Conservation (phyloP, 2,888 invertebrate species). For the Tholera decimalis region DNA sequence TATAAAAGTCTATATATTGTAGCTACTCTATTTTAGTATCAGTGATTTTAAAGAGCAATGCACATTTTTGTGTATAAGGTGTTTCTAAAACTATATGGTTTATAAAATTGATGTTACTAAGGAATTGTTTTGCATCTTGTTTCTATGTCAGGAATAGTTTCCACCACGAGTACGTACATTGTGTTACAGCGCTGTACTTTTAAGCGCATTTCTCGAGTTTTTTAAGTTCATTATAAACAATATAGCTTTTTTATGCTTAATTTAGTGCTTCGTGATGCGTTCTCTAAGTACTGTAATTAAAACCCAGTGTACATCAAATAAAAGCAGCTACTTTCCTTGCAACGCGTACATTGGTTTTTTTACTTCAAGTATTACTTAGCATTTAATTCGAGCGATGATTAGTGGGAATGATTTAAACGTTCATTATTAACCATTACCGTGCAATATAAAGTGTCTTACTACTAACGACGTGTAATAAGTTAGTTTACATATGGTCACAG, state of each 20-base stretch:
- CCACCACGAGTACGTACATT: constrained; percentile 9
- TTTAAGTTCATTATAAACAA: constrained; percentile 43
- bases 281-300: constrained; percentile 56
- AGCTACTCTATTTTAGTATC: background rate
- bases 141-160: constrained; percentile 9
- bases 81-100: background rate
- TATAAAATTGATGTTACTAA: background rate
- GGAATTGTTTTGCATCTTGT: background rate
- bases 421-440: constrained; percentile 65
- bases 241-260: constrained; percentile 49
- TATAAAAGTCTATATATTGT: background rate
- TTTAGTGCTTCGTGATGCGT: constrained; percentile 49
- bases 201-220: constrained; percentile 15
- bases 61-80: background rate
- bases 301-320: constrained; percentile 48
- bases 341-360: constrained; percentile 46
- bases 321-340: constrained; percentile 54
- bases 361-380: constrained; percentile 47
- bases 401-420: constrained; percentile 58
- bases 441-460: constrained; percentile 64
- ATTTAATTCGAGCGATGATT: constrained; percentile 61
- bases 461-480: constrained; percentile 68
- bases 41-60: background rate
- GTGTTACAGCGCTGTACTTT: constrained; percentile 21
- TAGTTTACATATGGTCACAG: constrained; percentile 70